Percentiles rank a stretch among this genome's conserved stretches.
Conservation (phyloP, 2,888 invertebrate genomes). For the Trachelus stipa region DNA sequence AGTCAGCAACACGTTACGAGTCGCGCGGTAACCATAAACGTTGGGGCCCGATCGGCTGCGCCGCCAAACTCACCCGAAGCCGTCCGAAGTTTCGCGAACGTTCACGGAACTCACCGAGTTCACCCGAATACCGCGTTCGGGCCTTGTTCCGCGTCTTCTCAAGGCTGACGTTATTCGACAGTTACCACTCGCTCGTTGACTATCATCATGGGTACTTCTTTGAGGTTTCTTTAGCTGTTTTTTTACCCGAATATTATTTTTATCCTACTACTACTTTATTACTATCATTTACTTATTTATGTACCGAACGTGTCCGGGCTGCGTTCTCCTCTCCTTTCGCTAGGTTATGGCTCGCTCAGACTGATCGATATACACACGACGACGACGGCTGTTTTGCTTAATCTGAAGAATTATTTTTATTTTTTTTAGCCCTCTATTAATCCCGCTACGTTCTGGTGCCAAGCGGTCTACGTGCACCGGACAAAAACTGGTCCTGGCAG, state of each 20-base stretch:
- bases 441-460: slow-evolving; percentile 41
- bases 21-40: neutral
- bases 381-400: neutral
- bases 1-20: neutral
- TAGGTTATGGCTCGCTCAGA: neutral
- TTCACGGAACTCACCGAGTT: neutral
- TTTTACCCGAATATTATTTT: neutral
- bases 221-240: neutral
- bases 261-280: neutral
- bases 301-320: neutral
- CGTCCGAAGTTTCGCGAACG: neutral
- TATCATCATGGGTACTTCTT: neutral
- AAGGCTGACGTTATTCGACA: slow-evolving; percentile 40
- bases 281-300: neutral
- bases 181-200: slow-evolving; percentile 38
- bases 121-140: neutral
- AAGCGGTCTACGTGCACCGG: slow-evolving; percentile 54
- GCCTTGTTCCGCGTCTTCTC: slow-evolving; percentile 8
- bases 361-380: neutral
- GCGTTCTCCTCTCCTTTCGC: neutral
- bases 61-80: neutral
- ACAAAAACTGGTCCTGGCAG: slow-evolving; percentile 50
- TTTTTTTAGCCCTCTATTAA: neutral
- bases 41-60: neutral
- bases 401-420: neutral